These are phyloP conservation scores for Gallinago media DNA, from an alignment of 2,113 vertebrate species.

Conservation along the genomic window DNA sequence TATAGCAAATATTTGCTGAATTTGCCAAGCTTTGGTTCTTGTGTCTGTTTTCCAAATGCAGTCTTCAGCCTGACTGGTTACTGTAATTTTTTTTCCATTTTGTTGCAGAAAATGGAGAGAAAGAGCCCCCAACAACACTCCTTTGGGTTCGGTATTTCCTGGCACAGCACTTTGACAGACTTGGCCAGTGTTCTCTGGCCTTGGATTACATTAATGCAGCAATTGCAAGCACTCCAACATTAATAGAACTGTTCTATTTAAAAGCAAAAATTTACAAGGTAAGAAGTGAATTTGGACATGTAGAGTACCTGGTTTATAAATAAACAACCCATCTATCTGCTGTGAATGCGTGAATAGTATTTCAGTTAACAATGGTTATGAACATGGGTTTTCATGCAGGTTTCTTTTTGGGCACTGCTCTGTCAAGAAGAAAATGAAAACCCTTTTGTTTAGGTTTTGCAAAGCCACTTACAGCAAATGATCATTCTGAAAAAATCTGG, in stretches of 20 bases:
- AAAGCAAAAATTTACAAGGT: constrained; percentile 88
- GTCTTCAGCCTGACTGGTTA: neutral
- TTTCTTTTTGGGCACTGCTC: neutral
- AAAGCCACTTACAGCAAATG: neutral
- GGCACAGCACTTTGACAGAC: constrained; percentile 85
- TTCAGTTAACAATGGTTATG: neutral
- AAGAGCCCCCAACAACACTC: constrained; percentile 80
- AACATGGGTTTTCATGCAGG: neutral
- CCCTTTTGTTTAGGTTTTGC: neutral
- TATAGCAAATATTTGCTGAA: neutral
- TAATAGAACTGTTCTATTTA: constrained; percentile 84
- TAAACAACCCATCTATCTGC: neutral
- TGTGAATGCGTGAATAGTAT: neutral
- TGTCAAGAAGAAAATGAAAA: neutral
- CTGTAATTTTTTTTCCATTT: constrained; percentile 27
- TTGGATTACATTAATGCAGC: constrained; percentile 84
- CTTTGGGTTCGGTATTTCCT: constrained; percentile 84
- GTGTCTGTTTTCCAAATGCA: neutral
- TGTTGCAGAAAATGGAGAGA: constrained; percentile 80
- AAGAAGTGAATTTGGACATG: constrained; percentile 1
- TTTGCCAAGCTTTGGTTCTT: neutral
- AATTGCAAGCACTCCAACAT: constrained; percentile 81
- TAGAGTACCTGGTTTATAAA: neutral
- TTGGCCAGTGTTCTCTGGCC: constrained; percentile 81
- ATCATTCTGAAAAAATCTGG: neutral